Base-by-base conservation (phyloP, 2,797 vertebrate genomes). In the Chelon auratus region DNA sequence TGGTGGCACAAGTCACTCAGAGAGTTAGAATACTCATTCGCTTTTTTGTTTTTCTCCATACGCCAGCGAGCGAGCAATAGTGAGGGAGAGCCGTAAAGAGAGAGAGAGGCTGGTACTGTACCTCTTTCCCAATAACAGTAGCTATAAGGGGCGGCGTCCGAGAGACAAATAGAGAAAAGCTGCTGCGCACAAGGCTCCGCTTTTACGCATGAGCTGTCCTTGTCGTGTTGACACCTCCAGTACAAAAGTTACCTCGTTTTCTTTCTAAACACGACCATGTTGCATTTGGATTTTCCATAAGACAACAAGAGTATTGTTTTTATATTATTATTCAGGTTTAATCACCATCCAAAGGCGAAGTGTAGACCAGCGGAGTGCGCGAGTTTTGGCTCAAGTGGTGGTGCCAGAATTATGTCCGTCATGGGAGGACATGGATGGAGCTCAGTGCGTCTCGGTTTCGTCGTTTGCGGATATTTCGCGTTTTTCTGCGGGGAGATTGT, bases 381-480 rank as follows among this genome's bases (percentile, higher is more conserved):
- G 51, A 20, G 62, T 33, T 33, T 33, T 50, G 68, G 58, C 67
- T 11, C 72, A 75, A 72, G 83, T 72, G 67, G 83, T 72, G 67
- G n/a, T 67, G 9, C 24, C 50, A 43, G 62, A 62, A 12, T 78
- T 67, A 14, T 26, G 20, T 84, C 51, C 51, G 81, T 75, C 78
- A 94, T 93, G 93, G 87, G 85, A 77, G 84, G 72, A 63, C 85
- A 52, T 36, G 83, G 77, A 80, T 78, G 85, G 81, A 86, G 86
- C 70, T 77, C 85, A 12, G 87, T 75, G 82, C 79, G 78, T 36
- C 68, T 82, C 0, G 65, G 84, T 8, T 59, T 90, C 1, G 24
- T 91, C 9, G 9, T 92, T n/a, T 91, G 84, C 61, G 90, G 89
- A 83, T 83, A 75, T 70, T 55, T 93, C 0, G 82, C 83, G 62